Base-by-base conservation (phyloP, 30 jellyfish, hydroid and myxozoan species). In the Morbakka virulenta region DNA sequence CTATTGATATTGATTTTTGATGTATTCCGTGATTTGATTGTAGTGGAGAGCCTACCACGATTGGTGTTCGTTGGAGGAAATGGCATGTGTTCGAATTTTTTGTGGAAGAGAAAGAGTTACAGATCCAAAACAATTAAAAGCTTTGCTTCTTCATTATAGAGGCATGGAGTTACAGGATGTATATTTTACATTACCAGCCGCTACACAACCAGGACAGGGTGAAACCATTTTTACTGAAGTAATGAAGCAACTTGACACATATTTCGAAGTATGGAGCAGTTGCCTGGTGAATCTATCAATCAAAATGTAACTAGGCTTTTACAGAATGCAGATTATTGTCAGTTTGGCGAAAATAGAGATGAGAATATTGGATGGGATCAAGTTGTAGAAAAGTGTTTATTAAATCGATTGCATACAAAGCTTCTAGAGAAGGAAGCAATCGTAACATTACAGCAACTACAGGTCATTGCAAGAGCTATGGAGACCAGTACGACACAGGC, bases 71-170 rank as follows among this genome's bases (percentile, higher is more conserved):
- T 6, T 81, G 86, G 93, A 67, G 61, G 78, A 81, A 67, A 61
- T 81, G 93, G 93, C 52, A 53, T 68, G 32, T 79, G 71, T 51
- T 53, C 86, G 86, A 25, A n/a, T n/a, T n/a, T n/a, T n/a, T n/a
- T n/a, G n/a, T n/a, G n/a, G n/a, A n/a, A n/a, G n/a, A n/a, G n/a
- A n/a, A n/a, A n/a, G n/a, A n/a, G n/a, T n/a, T n/a, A n/a, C n/a
- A n/a, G n/a, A n/a, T n/a, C n/a, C n/a, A n/a, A n/a, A n/a, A n/a
- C n/a, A n/a, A n/a, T n/a, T n/a, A n/a, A n/a, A n/a, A n/a, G n/a
- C n/a, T n/a, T 57, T 81, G 36, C 21, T 81, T 3, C 70, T 81
- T 26, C 93, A 81, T 35, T 81, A 86, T 52, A 86, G 71, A 31
- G 87, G 86, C 12, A 64, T 25, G 67, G 79, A 30, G 17, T 9